Evolutionary conservation across 2,797 vertebrate species (phyloP).

Genomic region (Tinamus major): DNA sequence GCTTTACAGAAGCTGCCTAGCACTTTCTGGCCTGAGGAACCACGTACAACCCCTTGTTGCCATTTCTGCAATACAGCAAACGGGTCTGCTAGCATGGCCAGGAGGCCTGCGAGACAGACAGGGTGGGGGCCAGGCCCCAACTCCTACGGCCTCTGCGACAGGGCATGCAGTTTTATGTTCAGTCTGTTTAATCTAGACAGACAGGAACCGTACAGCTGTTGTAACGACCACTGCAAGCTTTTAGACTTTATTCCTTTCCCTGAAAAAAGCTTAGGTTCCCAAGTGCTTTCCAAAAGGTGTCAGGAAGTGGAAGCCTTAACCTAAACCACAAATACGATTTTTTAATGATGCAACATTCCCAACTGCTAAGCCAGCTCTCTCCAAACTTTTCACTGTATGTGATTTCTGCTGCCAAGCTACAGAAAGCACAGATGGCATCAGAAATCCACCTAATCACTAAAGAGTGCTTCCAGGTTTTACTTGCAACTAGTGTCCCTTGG

Average conservation of each 20-base stretch:
- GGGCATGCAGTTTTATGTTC: accelerated
- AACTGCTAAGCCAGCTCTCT: neutral
- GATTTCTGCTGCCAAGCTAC: constrained; percentile 19
- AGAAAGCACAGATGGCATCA: constrained; percentile 1
- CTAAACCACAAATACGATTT: neutral
- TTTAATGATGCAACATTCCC: constrained; percentile 8
- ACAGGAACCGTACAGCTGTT: neutral
- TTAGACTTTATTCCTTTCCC: neutral
- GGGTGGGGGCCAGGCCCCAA: neutral
- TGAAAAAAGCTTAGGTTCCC: neutral
- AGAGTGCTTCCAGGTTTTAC: neutral
- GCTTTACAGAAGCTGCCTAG: neutral
- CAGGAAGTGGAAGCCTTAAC: neutral
- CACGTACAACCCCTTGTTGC: neutral
- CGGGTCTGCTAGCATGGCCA: neutral
- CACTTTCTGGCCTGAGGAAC: neutral
- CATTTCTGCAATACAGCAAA: neutral
- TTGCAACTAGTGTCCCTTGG: neutral
- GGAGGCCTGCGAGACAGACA: neutral
- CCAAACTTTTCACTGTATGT: neutral
- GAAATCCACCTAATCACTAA: neutral
- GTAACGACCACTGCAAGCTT: neutral
- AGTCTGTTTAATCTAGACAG: neutral
- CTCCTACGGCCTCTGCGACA: neutral
- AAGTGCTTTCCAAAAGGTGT: neutral